A percentile compares a stretch with the other conserved stretches of the same genome.
These are phyloP conservation scores for Colostygia pectinataria DNA, from an alignment of 2,888 invertebrate genomes.

Conservation along the genomic window DNA sequence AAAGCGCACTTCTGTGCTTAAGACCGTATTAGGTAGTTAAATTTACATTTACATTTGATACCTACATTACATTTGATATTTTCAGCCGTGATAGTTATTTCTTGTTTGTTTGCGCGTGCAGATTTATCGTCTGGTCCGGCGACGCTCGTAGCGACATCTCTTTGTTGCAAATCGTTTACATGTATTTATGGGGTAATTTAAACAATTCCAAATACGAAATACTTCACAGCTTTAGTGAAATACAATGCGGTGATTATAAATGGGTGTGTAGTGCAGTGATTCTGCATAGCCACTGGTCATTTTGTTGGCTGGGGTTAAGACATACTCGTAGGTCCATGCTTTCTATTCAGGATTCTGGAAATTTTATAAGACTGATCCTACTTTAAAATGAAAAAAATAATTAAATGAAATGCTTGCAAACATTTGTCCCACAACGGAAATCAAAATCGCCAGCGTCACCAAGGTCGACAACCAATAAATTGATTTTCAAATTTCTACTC, in stretches of 20 bases:
- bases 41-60: constrained; percentile 81
- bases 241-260: constrained; percentile 55
- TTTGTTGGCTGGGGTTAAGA: not conserved
- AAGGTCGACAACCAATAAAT: no score
- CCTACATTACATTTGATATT: constrained; percentile 78
- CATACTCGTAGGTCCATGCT: no score
- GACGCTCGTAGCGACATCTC: constrained; percentile 58
- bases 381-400: no score
- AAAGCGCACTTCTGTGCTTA: constrained; percentile 67
- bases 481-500: no score
- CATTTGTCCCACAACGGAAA: no score
- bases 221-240: constrained; percentile 62
- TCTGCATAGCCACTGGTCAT: constrained; percentile 5
- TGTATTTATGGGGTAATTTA: constrained; percentile 75
- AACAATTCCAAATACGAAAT: constrained; percentile 64
- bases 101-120: constrained; percentile 58
- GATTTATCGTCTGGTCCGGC: constrained; percentile 66
- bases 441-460: no score
- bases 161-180: constrained; percentile 69
- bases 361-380: no score
- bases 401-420: no score
- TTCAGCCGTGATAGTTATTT: constrained; percentile 77
- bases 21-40: constrained; percentile 79
- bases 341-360: no score
- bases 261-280: constrained; percentile 30